Evolutionary conservation across 2,888 invertebrate species (phyloP), one percentile per base, ranked within the genome.

Genomic region (Fragum sueziense): DNA sequence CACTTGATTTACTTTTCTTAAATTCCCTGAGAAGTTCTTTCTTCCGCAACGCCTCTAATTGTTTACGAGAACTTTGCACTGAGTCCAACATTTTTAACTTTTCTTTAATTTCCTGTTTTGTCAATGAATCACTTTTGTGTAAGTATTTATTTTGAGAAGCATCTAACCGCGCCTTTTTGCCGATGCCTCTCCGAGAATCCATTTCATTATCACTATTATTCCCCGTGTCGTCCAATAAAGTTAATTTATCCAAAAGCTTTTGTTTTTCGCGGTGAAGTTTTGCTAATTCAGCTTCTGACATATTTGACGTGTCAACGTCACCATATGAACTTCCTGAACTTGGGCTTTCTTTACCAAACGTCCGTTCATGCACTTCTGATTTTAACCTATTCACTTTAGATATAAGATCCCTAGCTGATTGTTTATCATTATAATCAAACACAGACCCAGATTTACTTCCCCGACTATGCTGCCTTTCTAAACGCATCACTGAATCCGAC

Each of bases 231-330:
- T 92, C 92, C 67, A 92, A 84, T 65, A 91, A 88, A 72, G 92
- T 90, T 61, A 93, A 85, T 71, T 92, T 87, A 61, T 91, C 88
- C 31, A 93, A 82, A 34, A 93, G 83, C 34, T 91, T 87, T 47
- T 90, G 88, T 82, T 92, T 92, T 80, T 92, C 89, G 72, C 90
- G 90, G 74, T 93, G 90, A 67, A 92, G 85, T 76, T 91, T 89
- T 59, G 86, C 80, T 65, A 91, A 82, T 62, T 90, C 90, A 14
- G 87, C 84, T 79, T 90, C 91, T 34, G 87, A 86, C 73, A 95
- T 94, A 89, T 95, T 95, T 86, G 95, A 95, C 47, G 95, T 95
- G 75, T 95, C 95, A 75, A 95, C 88, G 62, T 88, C 89, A 80
- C 88, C 86, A 65, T 86, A 86, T 69, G 87, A 88, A 82, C 87